Evolutionary conservation across 2,113 vertebrate species (phyloP), one percentile per base, ranked within the genome.

Genomic region (Sorex fumeus): DNA sequence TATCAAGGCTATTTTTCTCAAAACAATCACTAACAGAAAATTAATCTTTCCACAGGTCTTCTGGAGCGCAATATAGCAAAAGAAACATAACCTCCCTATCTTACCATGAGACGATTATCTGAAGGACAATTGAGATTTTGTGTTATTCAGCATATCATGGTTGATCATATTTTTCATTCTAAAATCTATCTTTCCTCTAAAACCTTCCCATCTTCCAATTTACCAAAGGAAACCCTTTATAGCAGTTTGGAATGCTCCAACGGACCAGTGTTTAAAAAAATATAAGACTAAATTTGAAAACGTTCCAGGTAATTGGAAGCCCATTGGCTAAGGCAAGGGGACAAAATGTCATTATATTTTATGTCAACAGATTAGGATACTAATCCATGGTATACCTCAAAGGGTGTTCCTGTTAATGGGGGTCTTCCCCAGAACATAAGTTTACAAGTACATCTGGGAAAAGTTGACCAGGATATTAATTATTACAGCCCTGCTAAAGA

Each of bases 301-400:
- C 98, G 36, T 98, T 99, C 96, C 97, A 96, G 71, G 93, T 98
- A 76, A 96, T 97, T 71, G 98, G 98, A 94, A 99, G 98, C 62
- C 98, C 97, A 0, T 96, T 98, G n/a, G 96, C 97, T 50, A 97
- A 97, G 50, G 97, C 97, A 96, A 98, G 97, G 9, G 98, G 98
- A 2, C 98, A 99, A 97, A 98, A 99, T 0, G 95, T 98, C 78
- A 98, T 98, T 28, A 98, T 99, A 92, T 98, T 99, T 97, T 98
- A 98, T 72, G 97, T 98, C 86, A 98, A 98, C 92, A 98, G 98
- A 25, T 84, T 99, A 60, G 97, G 98, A 18, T 98, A 95, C 95
- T 99, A 98, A 98, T 91, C 98, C 98, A 3, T 97, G 98, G 97
- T 98, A 98, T 86, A 98, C 95, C 1, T 69, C 97, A 19, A 93